Conservation (phyloP, 2,113 vertebrate genomes). For the Callospermophilus lateralis region DNA sequence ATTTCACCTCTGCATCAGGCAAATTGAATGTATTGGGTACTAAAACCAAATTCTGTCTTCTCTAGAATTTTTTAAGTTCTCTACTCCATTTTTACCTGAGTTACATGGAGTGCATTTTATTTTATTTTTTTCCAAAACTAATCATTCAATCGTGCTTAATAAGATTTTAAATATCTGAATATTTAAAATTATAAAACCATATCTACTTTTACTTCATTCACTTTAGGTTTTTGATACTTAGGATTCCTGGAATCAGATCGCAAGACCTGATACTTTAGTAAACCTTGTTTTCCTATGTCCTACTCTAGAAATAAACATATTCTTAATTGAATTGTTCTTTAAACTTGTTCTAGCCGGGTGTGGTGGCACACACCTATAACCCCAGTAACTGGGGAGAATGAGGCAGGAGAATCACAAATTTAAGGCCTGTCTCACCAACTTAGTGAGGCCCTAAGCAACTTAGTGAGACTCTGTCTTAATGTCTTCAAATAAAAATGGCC, state of each 20-base stretch:
- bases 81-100: neutral
- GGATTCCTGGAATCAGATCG: neutral
- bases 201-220: neutral
- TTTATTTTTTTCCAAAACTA: neutral
- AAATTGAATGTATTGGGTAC: neutral
- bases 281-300: neutral
- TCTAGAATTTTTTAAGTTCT: neutral
- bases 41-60: neutral
- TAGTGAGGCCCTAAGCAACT: too few species aligned
- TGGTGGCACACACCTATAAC: too few species aligned
- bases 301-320: neutral
- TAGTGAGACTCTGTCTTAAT: too few species aligned
- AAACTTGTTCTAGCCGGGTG: too few species aligned
- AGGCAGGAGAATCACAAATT: too few species aligned
- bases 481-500: too few species aligned
- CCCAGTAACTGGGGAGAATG: too few species aligned
- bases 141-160: neutral
- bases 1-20: neutral
- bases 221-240: neutral
- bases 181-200: neutral
- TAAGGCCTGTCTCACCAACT: too few species aligned
- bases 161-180: neutral
- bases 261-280: neutral
- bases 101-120: neutral
- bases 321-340: neutral